phyloP scores from a whole-genome alignment of 1,140 invertebrate species.

The Oscheius sp. region DNA sequence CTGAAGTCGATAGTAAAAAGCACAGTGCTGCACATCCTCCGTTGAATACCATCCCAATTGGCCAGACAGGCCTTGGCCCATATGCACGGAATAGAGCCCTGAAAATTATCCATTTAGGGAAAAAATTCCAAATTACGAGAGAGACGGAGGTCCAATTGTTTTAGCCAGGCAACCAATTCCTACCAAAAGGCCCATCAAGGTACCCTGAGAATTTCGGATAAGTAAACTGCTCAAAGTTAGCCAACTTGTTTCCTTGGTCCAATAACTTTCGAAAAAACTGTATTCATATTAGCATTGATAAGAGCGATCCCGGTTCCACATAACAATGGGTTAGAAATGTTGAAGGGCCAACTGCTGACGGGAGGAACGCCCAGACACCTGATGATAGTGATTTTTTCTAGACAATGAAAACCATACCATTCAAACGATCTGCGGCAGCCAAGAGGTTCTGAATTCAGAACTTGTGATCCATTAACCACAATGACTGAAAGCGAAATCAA shows the following conservation, averaged over 20 bases:
- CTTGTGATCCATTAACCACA: slow-evolving; percentile 1
- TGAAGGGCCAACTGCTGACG: slow-evolving; percentile 19
- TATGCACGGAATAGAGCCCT: not conserved
- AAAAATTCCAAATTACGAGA: not conserved
- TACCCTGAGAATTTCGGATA: slow-evolving; percentile 23
- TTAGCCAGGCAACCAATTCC: slow-evolving; percentile 14
- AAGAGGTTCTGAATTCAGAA: slow-evolving; percentile 16
- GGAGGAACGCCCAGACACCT: slow-evolving; percentile 17
- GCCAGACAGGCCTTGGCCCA: slow-evolving; percentile 7
- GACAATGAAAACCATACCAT: not conserved
- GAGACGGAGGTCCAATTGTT: slow-evolving; percentile 12
- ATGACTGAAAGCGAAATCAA: slow-evolving; percentile 9
- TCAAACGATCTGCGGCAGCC: slow-evolving; percentile 24
- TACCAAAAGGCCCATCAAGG: slow-evolving; percentile 11
- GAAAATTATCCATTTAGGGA: not conserved
- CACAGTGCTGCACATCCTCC: not conserved
- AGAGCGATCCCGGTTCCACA: slow-evolving; percentile 7
- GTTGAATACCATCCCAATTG: not conserved
- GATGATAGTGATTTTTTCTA: not conserved
- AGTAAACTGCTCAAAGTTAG: not conserved
- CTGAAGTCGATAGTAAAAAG: too few species aligned
- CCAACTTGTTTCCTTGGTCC: slow-evolving; percentile 25
- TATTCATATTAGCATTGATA: slow-evolving; percentile 29
- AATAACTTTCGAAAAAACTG: slow-evolving; percentile 21
- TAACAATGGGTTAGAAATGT: slow-evolving; percentile 19